These are phyloP conservation scores for Takifugu ocellatus DNA, from an alignment of 2,797 vertebrate species.

Conservation along the genomic window DNA sequence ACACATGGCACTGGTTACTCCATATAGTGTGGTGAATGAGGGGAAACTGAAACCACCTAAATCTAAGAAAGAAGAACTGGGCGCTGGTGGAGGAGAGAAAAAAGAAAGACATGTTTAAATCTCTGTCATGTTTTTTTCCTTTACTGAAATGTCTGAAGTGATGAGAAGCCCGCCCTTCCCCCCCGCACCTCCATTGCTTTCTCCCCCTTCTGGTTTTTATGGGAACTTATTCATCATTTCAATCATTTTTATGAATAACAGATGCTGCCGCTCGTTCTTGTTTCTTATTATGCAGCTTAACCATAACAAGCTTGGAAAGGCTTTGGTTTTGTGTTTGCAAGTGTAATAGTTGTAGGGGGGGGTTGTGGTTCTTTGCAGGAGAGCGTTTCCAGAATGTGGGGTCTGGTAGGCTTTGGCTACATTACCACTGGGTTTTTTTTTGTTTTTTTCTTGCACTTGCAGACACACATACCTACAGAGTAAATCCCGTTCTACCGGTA, in stretches of 20 bases:
- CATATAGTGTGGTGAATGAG: slow-evolving; percentile 65
- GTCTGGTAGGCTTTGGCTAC: slow-evolving; percentile 31
- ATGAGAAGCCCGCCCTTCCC: slow-evolving; percentile 1
- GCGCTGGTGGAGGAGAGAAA: background rate
- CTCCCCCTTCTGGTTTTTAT: slow-evolving; percentile 24
- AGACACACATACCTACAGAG: slow-evolving; percentile 3
- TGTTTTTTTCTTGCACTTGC: background rate
- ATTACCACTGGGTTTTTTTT: slow-evolving; percentile 9
- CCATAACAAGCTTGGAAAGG: slow-evolving; percentile 48
- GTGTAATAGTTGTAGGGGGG: slow-evolving; percentile 8
- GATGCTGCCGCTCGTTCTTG: slow-evolving; percentile 32
- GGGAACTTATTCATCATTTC: slow-evolving; percentile 43
- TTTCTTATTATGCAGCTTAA: slow-evolving; percentile 21
- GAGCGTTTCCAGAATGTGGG: slow-evolving; percentile 47
- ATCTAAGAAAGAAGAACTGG: slow-evolving; percentile 26
- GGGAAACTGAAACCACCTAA: slow-evolving; percentile 67
- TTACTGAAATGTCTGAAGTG: background rate
- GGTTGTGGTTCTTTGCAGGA: slow-evolving; percentile 54
- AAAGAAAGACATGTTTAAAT: background rate
- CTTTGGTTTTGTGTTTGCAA: slow-evolving; percentile 34
- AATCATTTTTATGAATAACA: slow-evolving; percentile 53
- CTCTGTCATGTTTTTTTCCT: background rate
- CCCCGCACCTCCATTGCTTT: slow-evolving; percentile 3
- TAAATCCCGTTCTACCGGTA: slow-evolving; percentile 9
- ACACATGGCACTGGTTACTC: slow-evolving; percentile 69